Conservation (phyloP, 2,797 vertebrate genomes). For the Gila robusta region DNA sequence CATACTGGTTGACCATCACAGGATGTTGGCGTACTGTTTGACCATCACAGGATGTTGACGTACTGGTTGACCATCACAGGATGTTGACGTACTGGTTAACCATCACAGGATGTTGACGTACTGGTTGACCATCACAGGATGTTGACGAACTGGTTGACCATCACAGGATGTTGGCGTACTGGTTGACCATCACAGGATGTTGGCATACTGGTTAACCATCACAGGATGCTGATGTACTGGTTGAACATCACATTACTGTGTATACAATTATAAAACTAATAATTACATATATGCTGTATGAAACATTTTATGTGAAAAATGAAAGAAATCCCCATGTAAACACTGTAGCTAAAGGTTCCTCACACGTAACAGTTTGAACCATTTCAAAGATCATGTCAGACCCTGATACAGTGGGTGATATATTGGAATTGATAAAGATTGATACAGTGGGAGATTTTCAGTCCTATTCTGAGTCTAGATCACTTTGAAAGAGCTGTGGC, state of each 20-base stretch:
- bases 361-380: background rate
- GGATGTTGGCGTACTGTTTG: background rate
- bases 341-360: background rate
- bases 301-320: background rate
- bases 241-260: background rate
- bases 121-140: background rate
- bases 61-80: background rate
- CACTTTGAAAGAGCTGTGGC: constrained; percentile 47
- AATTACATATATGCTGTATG: background rate
- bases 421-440: constrained; percentile 42
- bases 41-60: background rate
- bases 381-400: constrained; percentile 25
- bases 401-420: constrained; percentile 8
- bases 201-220: no score
- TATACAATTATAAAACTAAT: background rate
- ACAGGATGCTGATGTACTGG: background rate
- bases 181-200: background rate
- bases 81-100: background rate
- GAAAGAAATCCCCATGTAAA: background rate
- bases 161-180: background rate
- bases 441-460: constrained; percentile 41
- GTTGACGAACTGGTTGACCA: rapidly evolving
- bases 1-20: background rate
- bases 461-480: constrained; percentile 40
- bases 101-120: background rate